A percentile compares a stretch with the other conserved stretches of the same genome.
phyloP scores from a whole-genome alignment of 2,797 vertebrate genomes.

The Rallus crepitans region DNA sequence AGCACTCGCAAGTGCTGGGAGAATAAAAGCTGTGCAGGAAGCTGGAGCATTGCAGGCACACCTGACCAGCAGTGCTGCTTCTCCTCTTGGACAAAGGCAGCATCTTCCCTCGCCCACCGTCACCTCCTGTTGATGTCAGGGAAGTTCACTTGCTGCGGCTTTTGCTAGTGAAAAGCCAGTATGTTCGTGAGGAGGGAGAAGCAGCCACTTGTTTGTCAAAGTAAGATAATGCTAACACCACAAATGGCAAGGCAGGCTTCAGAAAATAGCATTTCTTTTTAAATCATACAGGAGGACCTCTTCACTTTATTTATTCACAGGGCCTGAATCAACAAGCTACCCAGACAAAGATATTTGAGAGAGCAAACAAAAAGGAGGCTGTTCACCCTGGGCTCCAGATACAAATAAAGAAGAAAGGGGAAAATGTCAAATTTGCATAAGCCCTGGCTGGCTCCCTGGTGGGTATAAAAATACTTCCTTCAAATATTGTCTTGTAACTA shows the following conservation, averaged over 20 bases:
- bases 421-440: constrained; percentile 70
- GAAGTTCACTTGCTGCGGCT: constrained; percentile 30
- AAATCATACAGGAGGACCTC: not conserved
- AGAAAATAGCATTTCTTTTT: constrained; percentile 1
- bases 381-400: constrained; percentile 7
- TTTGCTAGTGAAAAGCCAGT: not conserved
- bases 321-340: constrained; percentile 16
- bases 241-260: not conserved
- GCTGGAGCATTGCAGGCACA: not conserved
- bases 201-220: not conserved
- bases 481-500: not conserved
- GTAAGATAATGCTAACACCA: not conserved
- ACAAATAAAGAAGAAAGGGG: constrained; percentile 29
- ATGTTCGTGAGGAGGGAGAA: not conserved
- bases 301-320: not conserved
- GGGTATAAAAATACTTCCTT: constrained; percentile 9
- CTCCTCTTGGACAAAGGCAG: not conserved
- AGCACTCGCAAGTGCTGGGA: not conserved
- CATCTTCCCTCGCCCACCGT: not conserved
- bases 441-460: not conserved
- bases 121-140: constrained; percentile 16
- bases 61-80: not conserved
- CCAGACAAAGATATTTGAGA: constrained; percentile 28
- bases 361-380: constrained; percentile 5
- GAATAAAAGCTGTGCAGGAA: not conserved